Evolutionary conservation across 2,888 invertebrate species (phyloP), one percentile per base, ranked within the genome.

Genomic region (Sphecodes monilicornis): DNA sequence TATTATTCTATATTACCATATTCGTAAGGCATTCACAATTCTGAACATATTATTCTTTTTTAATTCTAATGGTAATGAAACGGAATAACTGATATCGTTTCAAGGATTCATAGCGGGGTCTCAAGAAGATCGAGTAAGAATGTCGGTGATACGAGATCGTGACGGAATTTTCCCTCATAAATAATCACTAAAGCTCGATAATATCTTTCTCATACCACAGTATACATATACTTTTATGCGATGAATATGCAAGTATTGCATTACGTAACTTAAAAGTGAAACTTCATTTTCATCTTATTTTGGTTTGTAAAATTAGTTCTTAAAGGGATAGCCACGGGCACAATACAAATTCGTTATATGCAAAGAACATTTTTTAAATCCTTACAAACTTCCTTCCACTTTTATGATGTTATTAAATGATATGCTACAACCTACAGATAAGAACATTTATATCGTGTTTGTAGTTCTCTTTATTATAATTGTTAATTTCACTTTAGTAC

Each of bases 91-190:
- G 11, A 83, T 76, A 46, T 66, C 22, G 10, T 64, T 68, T 39
- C 3, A 16, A 26, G 29, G 36, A 54, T 50, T 54, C 18, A 32
- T 57, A 26, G 5, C 46, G 1, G 26, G 32, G 29, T 78, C n/a
- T 26, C 29, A 22, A 36, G 29, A 68, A 57, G 57, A n/a, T 73
- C 68, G 69, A 80, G 64, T 77, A 75, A 88, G 82, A 84, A 80
- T 64, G 69, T 78, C 60, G 54, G n/a, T 54, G 74, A 84, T 87
- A 81, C 32, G 69, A 72, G 82, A 82, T 84, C 77, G 41, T 78
- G 54, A 64, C 43, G 88, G 86, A 36, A 90, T 89, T 90, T 82
- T 86, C 71, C 79, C 90, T 60, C 86, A 89, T 90, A 90, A 88
- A 87, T 85, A 86, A 46, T 80, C 60, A 75, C 18, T 64, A 29